phyloP scores from a whole-genome alignment of 2,113 vertebrate species.

The Martes martes region DNA sequence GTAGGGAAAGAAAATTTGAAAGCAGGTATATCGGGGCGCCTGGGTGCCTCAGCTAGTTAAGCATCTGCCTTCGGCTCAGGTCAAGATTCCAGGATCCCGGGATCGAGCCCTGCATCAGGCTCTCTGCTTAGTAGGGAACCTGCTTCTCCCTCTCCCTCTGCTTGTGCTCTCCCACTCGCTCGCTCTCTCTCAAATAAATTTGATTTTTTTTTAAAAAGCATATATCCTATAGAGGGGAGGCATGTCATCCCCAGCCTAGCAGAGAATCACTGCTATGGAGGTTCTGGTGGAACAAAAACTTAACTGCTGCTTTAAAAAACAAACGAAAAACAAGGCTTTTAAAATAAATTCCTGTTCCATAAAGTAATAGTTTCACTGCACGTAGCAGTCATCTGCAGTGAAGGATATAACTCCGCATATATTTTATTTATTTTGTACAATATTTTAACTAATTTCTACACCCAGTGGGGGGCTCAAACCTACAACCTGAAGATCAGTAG shows the following conservation, averaged over 20 bases:
- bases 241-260: not conserved
- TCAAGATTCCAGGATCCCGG: not conserved
- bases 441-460: not conserved
- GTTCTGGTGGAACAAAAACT: not conserved
- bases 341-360: not conserved
- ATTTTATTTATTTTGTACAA: not conserved
- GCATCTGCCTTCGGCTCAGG: too few relatives aligned
- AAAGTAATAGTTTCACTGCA: not conserved
- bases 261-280: not conserved
- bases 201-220: not conserved
- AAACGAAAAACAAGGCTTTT: not conserved
- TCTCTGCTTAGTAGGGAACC: not conserved
- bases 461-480: not conserved
- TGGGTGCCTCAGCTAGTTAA: too few relatives aligned
- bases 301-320: not conserved
- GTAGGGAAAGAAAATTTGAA: not conserved
- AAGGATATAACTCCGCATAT: not conserved
- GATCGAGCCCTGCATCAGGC: not conserved
- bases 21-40: not conserved
- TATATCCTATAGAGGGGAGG: not conserved
- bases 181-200: not conserved
- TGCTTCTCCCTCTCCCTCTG: not conserved
- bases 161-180: not conserved
- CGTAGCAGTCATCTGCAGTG: not conserved
- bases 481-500: not conserved